phyloP scores from a whole-genome alignment of 2,888 invertebrate genomes.

The Slavum lentiscoides region DNA sequence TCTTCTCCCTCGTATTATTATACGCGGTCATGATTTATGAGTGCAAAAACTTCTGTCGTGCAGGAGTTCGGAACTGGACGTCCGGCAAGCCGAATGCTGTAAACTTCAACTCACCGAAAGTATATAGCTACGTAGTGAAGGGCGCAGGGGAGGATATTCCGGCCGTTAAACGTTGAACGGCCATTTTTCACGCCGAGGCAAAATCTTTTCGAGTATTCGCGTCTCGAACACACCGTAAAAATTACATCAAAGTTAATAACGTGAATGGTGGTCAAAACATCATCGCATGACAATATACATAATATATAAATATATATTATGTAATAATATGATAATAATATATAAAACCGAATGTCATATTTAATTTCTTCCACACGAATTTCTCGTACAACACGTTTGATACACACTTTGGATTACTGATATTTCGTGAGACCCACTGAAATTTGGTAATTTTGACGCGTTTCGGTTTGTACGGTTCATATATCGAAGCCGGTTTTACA shows the following conservation, averaged over 20 bases:
- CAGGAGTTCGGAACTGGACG: slow-evolving; percentile 31
- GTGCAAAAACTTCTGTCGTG: slow-evolving; percentile 41
- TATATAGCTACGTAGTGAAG: too few relatives aligned
- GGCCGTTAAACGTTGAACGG: slow-evolving; percentile 33
- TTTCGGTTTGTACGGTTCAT: too few relatives aligned
- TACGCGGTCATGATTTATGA: slow-evolving; percentile 44
- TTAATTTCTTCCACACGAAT: too few relatives aligned
- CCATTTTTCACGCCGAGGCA: slow-evolving; percentile 32
- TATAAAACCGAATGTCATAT: too few relatives aligned
- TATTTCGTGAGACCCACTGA: too few relatives aligned
- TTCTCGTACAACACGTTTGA: too few relatives aligned
- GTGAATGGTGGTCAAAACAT: not conserved
- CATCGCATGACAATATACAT: too few relatives aligned
- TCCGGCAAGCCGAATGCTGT: slow-evolving; percentile 32
- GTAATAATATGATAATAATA: too few relatives aligned
- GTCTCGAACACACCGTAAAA: slow-evolving; percentile 6
- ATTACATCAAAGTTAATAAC: not conserved
- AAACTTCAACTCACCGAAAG: slow-evolving; percentile 31
- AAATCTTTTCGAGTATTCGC: slow-evolving; percentile 27
- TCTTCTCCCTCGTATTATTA: slow-evolving; percentile 13
- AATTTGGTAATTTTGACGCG: too few relatives aligned
- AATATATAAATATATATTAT: too few relatives aligned
- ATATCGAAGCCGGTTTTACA: too few relatives aligned
- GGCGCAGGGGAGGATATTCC: slow-evolving; percentile 1
- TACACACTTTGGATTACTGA: too few relatives aligned